A percentile compares a stretch with the other conserved stretches of the same genome.
Conservation (phyloP, 2,888 invertebrate species). For the Athalia rosae region DNA sequence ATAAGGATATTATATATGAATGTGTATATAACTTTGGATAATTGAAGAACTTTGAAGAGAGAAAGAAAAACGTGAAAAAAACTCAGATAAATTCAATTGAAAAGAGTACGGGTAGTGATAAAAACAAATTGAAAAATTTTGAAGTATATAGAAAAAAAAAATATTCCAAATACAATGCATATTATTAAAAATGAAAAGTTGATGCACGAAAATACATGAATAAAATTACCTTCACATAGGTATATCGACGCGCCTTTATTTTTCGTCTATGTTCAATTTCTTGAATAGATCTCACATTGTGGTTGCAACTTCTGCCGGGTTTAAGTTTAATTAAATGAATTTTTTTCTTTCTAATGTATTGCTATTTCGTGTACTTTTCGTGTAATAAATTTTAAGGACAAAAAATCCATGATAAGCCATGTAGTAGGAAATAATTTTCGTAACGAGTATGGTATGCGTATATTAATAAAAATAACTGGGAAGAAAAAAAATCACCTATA, state of each 20-base stretch:
- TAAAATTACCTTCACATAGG: background rate
- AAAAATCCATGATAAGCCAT: conserved; percentile 46
- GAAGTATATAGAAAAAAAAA: background rate
- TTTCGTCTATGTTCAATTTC: conserved; percentile 42
- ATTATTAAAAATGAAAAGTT: background rate
- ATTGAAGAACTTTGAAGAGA: too few relatives aligned
- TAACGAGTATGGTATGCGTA: conserved; percentile 37
- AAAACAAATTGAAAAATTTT: too few relatives aligned
- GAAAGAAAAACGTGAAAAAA: conserved; percentile 11
- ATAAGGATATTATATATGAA: conserved; percentile 5
- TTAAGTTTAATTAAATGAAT: background rate
- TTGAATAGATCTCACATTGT: conserved; percentile 58
- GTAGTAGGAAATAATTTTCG: conserved; percentile 48
- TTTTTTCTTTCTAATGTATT: background rate
- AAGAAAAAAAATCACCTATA: conserved; percentile 50
- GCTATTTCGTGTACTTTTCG: conserved; percentile 18
- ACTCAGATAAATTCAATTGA: conserved; percentile 31
- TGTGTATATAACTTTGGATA: too few relatives aligned
- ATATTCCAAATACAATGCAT: conserved; percentile 37
- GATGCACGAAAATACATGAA: conserved; percentile 28
- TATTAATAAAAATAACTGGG: conserved; percentile 39
- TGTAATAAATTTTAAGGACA: conserved; percentile 43
- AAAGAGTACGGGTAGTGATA: conserved; percentile 39
- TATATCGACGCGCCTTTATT: conserved; percentile 19
- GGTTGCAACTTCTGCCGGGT: conserved; percentile 38